Conservation (phyloP, 2,113 vertebrate species). For the Echinops telfairi region DNA sequence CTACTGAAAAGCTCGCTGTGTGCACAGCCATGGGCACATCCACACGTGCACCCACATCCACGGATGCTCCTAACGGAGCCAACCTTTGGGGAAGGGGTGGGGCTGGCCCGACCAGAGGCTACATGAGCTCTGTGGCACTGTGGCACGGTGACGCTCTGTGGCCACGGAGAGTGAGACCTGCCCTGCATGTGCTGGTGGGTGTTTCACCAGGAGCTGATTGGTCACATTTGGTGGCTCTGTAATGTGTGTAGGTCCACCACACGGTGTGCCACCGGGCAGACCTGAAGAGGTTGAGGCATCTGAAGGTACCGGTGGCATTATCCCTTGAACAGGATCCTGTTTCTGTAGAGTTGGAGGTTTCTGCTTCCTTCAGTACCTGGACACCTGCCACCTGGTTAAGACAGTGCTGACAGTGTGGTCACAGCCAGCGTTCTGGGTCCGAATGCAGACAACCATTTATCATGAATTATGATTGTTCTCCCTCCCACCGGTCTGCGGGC, state of each 20-base stretch:
- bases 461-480: not conserved
- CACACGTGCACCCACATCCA: fast-evolving
- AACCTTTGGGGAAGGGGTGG: fast-evolving
- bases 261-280: not conserved
- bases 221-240: fast-evolving
- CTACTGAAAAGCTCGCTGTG: fast-evolving
- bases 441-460: no score
- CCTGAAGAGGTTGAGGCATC: fast-evolving
- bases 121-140: no score
- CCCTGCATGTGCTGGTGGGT: fast-evolving
- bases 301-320: not conserved
- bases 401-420: not conserved
- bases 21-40: fast-evolving
- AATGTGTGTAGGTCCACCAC: fast-evolving
- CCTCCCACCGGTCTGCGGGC: not conserved
- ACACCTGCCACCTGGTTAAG: fast-evolving
- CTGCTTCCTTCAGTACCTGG: fast-evolving
- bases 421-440: not conserved
- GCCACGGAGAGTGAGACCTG: fast-evolving
- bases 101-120: not conserved
- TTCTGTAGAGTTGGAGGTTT: fast-evolving
- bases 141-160: no score
- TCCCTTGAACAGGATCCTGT: fast-evolving
- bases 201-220: fast-evolving
- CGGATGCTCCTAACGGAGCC: fast-evolving